These are phyloP conservation scores for Metellina segmentata DNA, from an alignment of 2,888 invertebrate genomes.

Conservation along the genomic window DNA sequence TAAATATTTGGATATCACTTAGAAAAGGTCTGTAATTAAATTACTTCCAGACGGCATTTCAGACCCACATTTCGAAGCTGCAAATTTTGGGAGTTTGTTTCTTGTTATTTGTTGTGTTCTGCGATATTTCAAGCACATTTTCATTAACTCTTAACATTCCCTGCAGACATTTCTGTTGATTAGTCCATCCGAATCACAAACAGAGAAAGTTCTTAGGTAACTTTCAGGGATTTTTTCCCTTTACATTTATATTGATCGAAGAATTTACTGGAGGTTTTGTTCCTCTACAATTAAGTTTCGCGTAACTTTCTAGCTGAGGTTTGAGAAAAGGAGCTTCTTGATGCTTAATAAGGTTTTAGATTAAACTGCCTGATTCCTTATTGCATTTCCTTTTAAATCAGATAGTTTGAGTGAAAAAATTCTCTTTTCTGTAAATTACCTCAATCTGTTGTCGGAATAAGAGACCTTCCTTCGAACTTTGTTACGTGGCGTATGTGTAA, in stretches of 20 bases:
- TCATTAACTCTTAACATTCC: background rate
- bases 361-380: background rate
- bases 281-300: background rate
- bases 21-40: background rate
- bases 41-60: background rate
- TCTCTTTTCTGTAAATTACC: no score
- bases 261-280: background rate
- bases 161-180: background rate
- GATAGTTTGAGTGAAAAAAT: background rate
- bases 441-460: no score
- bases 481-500: no score
- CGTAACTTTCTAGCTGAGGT: background rate
- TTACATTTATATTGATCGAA: background rate
- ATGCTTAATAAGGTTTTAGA: background rate
- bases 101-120: background rate
- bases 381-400: background rate
- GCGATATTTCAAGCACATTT: background rate
- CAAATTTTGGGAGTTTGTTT: background rate
- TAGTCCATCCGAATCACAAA: background rate
- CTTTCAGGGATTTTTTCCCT: background rate
- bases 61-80: background rate
- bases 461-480: no score
- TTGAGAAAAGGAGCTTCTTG: background rate
- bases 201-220: background rate
- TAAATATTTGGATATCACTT: background rate